These are phyloP conservation scores for Dasysyrphus albostriatus DNA, from an alignment of 2,888 invertebrate genomes.

Conservation along the genomic window DNA sequence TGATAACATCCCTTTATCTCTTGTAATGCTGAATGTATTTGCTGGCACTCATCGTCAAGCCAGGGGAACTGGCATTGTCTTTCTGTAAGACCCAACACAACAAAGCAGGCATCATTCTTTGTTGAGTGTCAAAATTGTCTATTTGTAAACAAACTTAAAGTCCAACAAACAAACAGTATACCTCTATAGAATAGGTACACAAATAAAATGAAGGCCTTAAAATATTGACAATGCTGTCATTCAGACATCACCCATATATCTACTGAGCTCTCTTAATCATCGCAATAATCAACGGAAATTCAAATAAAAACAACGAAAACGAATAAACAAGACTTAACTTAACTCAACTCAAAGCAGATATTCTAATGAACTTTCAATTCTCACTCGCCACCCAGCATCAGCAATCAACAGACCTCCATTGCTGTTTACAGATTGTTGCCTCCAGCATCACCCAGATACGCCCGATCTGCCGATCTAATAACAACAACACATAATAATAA, in stretches of 20 bases:
- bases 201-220: slow-evolving; percentile 3
- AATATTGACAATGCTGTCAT: slow-evolving; percentile 63
- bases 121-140: background rate
- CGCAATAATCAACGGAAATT: slow-evolving; percentile 61
- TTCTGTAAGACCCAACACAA: no score
- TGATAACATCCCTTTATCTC: no score
- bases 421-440: slow-evolving; percentile 67
- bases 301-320: slow-evolving; percentile 63
- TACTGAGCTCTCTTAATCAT: slow-evolving; percentile 63
- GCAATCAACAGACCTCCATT: slow-evolving; percentile 67
- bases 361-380: slow-evolving; percentile 73
- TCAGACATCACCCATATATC: slow-evolving; percentile 43
- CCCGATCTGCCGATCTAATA: slow-evolving; percentile 41
- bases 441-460: slow-evolving; percentile 63
- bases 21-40: no score
- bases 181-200: background rate
- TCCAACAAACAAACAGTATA: background rate
- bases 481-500: slow-evolving; percentile 44
- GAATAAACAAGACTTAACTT: slow-evolving; percentile 10
- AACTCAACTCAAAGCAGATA: slow-evolving; percentile 46
- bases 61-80: no score
- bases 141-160: slow-evolving; percentile 20
- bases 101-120: background rate
- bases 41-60: no score
- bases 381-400: slow-evolving; percentile 71